These are phyloP conservation scores for Drosophila serrata DNA, from an alignment of 1,140 invertebrate genomes.

Conservation along the genomic window DNA sequence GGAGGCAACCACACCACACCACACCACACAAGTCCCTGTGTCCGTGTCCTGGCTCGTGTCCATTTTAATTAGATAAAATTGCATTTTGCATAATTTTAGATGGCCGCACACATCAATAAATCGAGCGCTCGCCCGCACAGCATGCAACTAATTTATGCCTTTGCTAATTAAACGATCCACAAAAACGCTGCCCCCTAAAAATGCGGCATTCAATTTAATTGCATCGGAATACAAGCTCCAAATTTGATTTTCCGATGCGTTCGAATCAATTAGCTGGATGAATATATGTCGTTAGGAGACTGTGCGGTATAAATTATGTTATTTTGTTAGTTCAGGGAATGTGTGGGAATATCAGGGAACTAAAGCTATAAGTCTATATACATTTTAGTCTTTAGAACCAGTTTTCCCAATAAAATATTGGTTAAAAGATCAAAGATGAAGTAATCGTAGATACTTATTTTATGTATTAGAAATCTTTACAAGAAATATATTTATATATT, in stretches of 20 bases:
- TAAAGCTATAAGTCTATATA: neutral
- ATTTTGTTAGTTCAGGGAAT: neutral
- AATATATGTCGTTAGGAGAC: neutral
- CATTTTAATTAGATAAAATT: conserved; percentile 79
- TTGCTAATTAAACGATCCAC: conserved; percentile 67
- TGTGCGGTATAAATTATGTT: neutral
- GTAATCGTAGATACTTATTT: neutral
- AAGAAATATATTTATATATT: no score
- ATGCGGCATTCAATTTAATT: conserved; percentile 56
- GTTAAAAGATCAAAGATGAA: neutral
- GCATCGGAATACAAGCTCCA: conserved; percentile 30
- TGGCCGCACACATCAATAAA: conserved; percentile 59
- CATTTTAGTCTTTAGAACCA: neutral
- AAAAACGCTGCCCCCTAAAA: conserved; percentile 51
- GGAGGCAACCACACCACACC: conserved; percentile 13
- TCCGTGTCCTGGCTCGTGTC: conserved; percentile 31
- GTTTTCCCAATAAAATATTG: neutral
- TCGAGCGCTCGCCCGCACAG: conserved; percentile 36
- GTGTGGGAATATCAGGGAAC: neutral
- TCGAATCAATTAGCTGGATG: conserved; percentile 29
- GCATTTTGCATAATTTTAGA: conserved; percentile 72
- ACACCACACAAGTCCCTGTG: neutral
- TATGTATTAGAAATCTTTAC: no score
- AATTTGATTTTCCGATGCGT: conserved; percentile 46
- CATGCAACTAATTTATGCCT: conserved; percentile 65